A percentile compares a stretch with the other conserved stretches of the same genome.
Evolutionary conservation across 2,113 vertebrate species (phyloP).

Genomic region (Rallus limicola): DNA sequence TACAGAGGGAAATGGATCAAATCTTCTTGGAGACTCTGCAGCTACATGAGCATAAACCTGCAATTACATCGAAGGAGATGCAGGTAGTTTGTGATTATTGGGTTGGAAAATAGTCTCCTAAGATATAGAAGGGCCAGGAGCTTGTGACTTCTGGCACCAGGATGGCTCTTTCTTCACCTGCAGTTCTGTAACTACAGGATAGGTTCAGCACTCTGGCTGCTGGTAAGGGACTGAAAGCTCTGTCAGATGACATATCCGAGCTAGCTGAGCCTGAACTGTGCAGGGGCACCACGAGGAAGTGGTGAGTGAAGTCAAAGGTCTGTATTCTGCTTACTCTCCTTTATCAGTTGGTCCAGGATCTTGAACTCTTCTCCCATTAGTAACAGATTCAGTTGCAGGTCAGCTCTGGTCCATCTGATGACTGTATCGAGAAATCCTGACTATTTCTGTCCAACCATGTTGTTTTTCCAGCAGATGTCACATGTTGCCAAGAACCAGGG

Average conservation of each 20-base stretch:
- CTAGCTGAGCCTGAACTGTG: not conserved
- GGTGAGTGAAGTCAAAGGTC: not conserved
- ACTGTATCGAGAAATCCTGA: not conserved
- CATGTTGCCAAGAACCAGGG: not conserved
- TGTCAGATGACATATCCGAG: not conserved
- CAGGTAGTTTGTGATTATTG: not conserved
- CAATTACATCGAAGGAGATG: not conserved
- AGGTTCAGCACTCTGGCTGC: not conserved
- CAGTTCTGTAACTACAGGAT: not conserved
- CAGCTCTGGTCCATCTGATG: not conserved
- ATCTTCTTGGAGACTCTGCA: not conserved
- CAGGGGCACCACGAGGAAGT: not conserved
- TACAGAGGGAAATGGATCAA: not conserved
- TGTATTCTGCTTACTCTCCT: not conserved
- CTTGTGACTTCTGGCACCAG: not conserved
- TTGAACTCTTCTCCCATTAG: not conserved
- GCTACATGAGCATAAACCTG: not conserved
- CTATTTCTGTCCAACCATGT: not conserved
- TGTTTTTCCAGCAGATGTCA: not conserved
- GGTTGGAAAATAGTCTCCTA: not conserved
- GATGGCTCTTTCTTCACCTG: not conserved
- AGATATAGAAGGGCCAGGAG: not conserved
- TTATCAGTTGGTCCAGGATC: not conserved
- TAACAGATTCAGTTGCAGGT: not conserved
- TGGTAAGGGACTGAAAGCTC: not conserved